A percentile compares a stretch with the other conserved stretches of the same genome.
Evolutionary conservation across 2,797 vertebrate species (phyloP).

Genomic region (Choloepus didactylus): DNA sequence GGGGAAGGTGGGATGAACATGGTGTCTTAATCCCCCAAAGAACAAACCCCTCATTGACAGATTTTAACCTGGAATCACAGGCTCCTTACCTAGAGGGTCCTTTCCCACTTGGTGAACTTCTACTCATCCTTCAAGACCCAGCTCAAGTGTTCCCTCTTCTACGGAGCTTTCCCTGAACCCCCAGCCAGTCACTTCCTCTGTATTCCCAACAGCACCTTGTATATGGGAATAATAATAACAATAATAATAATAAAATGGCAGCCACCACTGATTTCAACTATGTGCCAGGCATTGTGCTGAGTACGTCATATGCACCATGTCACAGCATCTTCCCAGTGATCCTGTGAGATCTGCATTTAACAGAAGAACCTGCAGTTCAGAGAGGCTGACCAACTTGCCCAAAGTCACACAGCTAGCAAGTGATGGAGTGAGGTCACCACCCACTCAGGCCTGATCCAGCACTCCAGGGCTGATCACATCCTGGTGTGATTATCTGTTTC

Average conservation of each 20-base stretch:
- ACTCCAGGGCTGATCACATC: not conserved
- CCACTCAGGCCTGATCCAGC: not conserved
- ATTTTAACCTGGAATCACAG: conserved; percentile 70
- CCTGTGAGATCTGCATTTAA: conserved; percentile 22
- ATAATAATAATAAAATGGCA: conserved; percentile 75
- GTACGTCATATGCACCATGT: not conserved
- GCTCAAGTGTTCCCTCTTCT: conserved; percentile 86
- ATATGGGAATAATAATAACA: conserved; percentile 84
- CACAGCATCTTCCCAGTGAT: conserved; percentile 40
- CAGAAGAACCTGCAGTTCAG: conserved; percentile 50
- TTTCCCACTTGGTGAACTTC: conserved; percentile 86
- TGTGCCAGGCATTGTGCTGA: conserved; percentile 57
- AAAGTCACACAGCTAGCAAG: conserved; percentile 69
- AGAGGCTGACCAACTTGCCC: conserved; percentile 62
- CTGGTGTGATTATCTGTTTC: not conserved
- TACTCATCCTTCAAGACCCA: conserved; percentile 86
- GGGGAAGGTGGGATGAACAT: conserved; percentile 53
- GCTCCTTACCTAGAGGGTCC: conserved; percentile 85
- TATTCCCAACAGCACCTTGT: conserved; percentile 86
- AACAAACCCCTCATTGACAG: conserved; percentile 79
- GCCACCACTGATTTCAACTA: conserved; percentile 58
- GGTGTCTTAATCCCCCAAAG: conserved; percentile 63
- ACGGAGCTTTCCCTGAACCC: conserved; percentile 85
- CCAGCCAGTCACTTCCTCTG: conserved; percentile 85
- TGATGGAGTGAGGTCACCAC: not conserved